Base-by-base conservation (phyloP, 2,113 vertebrate genomes). In the Psilopogon haemacephalus region DNA sequence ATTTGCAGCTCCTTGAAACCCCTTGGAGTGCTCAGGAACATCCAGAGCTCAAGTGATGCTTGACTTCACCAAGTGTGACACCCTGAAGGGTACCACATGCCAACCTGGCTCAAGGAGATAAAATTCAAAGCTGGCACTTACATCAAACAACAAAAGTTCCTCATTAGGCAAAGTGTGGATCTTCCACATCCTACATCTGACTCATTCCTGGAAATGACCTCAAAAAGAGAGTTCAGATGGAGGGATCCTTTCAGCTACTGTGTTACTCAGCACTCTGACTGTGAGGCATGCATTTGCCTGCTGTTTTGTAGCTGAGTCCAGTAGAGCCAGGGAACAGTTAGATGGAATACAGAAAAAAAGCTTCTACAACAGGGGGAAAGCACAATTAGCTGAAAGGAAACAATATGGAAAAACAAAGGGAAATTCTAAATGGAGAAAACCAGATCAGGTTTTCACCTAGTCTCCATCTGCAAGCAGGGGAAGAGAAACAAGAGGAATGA, bases 21-120 rank as follows among this genome's bases (percentile, higher is more conserved):
- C 37, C 48, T 79, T 2, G 3, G 77, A 80, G 71, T 27, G 55
- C 46, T 84, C 63, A 79, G 75, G 59, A 95, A 5, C 15, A 84
- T 59, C 74, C 93, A 84, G 89, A 91, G 78, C 89, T 96, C 78
- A 77, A 73, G 79, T 0, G n/a, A 85, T 85, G 89, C 71, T 87
- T 76, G 78, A 63, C 78, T 94, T 87, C 84, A 82, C 67, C 74
- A 63, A 87, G 84, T 63, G 84, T 86, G 92, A 94, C 86, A 92
- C 60, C 94, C 96, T 90, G 92, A 96, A 42, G 94, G 84, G 92
- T 59, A 86, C 90, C 95, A 93, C 90, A 94, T 96, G 95, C 94
- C 81, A 87, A 62, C 33, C 78, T 96, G 95, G 95, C 92, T 94
- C 32, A 63, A 14, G 52, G 71, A 92, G 84, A 76, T 76, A 79